A percentile compares a stretch with the other conserved stretches of the same genome.
Evolutionary conservation across 2,888 invertebrate species (phyloP).

Genomic region (Cancer borealis): DNA sequence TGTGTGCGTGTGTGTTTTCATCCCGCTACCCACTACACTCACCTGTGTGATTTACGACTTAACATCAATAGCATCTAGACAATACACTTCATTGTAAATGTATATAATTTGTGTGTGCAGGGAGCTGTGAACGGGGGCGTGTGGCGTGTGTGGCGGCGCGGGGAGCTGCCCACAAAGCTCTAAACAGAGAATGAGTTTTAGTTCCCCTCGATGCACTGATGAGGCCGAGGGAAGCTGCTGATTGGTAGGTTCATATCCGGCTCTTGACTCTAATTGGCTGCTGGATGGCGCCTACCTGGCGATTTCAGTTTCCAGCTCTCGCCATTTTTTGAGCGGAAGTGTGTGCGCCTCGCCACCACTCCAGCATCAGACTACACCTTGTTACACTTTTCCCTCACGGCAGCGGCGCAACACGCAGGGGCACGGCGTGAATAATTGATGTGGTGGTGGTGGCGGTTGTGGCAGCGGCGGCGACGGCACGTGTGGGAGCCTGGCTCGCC

Average conservation of each 20-base stretch:
- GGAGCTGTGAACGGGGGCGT: conserved; percentile 46
- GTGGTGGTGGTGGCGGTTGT: neutral
- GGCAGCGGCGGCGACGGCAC: conserved; percentile 21
- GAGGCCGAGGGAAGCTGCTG: conserved; percentile 69
- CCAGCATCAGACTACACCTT: neutral
- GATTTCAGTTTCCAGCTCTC: conserved; percentile 67
- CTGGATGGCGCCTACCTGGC: conserved; percentile 70
- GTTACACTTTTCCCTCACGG: conserved; percentile 32
- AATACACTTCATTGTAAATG: conserved; percentile 16
- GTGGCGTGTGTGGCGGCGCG: conserved; percentile 32
- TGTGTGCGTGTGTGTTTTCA: conserved; percentile 23
- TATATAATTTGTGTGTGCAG: conserved; percentile 36
- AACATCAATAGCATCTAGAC: conserved; percentile 23
- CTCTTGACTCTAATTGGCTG: conserved; percentile 72
- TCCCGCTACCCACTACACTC: conserved; percentile 12
- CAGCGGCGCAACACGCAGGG: conserved; percentile 42
- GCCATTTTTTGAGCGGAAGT: conserved; percentile 58
- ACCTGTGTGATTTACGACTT: conserved; percentile 9
- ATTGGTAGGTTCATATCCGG: conserved; percentile 73
- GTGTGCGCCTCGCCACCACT: conserved; percentile 24
- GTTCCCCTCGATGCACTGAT: conserved; percentile 70
- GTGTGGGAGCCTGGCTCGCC: neutral
- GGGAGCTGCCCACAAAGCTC: conserved; percentile 56
- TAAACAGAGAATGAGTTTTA: conserved; percentile 64
- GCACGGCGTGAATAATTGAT: conserved; percentile 31